Percentiles rank a stretch among this genome's conserved stretches.
phyloP scores from a whole-genome alignment of 2,797 vertebrate genomes.

The Malurus splendens region DNA sequence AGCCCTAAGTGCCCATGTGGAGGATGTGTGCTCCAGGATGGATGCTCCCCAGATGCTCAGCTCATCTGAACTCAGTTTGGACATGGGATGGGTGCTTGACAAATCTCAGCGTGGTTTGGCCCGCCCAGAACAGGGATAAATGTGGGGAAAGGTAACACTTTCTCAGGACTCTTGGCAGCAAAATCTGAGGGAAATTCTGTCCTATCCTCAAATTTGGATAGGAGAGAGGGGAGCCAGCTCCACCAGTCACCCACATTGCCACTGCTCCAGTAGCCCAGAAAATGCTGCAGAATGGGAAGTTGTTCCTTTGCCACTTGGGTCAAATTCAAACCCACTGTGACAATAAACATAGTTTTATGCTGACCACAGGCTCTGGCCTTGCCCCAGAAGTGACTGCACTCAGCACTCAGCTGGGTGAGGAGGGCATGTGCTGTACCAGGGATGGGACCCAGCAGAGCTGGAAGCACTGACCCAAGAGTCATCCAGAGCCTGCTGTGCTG shows the following conservation, averaged over 20 bases:
- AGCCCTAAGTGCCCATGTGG: background rate
- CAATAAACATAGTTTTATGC: background rate
- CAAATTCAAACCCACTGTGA: background rate
- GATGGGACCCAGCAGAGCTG: background rate
- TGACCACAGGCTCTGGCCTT: background rate
- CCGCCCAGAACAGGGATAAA: background rate
- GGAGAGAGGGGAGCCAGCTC: background rate
- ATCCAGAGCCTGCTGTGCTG: background rate
- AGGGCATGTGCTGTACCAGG: background rate
- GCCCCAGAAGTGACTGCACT: fast-evolving
- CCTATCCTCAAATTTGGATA: background rate
- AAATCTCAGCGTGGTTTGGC: background rate
- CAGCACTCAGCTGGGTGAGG: background rate
- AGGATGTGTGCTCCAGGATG: background rate
- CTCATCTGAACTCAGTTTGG: background rate
- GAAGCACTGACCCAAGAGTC: background rate
- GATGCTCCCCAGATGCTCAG: background rate
- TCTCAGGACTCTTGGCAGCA: background rate
- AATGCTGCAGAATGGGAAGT: background rate
- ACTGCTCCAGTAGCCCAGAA: background rate
- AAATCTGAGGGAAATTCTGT: background rate
- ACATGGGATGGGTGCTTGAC: background rate
- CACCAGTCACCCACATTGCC: background rate
- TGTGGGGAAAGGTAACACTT: background rate
- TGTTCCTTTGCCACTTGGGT: background rate